Percentiles rank a stretch among this genome's conserved stretches.
Conservation (phyloP, 2,888 invertebrate genomes). For the Rhaphigaster nebulosa region DNA sequence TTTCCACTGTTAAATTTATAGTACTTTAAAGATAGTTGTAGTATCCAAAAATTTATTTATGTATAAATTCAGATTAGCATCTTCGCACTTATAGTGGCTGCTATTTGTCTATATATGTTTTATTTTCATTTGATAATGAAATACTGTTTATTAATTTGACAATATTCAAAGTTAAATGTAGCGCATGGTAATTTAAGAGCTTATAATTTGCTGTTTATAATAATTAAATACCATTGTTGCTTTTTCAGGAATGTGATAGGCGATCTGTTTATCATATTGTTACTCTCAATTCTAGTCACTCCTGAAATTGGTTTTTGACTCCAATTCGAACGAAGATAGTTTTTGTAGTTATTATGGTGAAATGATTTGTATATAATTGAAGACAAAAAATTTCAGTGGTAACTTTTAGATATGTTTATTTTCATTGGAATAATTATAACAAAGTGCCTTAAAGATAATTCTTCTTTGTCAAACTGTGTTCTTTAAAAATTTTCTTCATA, state of each 20-base stretch:
- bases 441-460: slow-evolving; percentile 24
- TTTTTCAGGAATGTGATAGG: slow-evolving; percentile 13
- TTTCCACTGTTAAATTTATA: too few species aligned
- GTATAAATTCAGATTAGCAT: not conserved
- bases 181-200: not conserved
- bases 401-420: not conserved
- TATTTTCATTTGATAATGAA: not conserved
- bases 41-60: slow-evolving; percentile 2
- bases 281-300: slow-evolving; percentile 18
- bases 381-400: not conserved
- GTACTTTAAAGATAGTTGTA: too few species aligned
- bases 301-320: not conserved
- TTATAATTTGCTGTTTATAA: not conserved
- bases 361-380: not conserved
- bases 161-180: not conserved
- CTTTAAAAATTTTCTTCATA: not conserved
- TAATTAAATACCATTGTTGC: not conserved
- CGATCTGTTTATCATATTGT: not conserved
- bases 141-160: not conserved
- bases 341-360: not conserved
- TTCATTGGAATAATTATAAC: slow-evolving; percentile 7
- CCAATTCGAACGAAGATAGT: not conserved
- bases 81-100: not conserved
- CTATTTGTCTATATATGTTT: not conserved
- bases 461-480: not conserved